Evolutionary conservation across 2,797 vertebrate species (phyloP).

Genomic region (Amphiprion clarkii): DNA sequence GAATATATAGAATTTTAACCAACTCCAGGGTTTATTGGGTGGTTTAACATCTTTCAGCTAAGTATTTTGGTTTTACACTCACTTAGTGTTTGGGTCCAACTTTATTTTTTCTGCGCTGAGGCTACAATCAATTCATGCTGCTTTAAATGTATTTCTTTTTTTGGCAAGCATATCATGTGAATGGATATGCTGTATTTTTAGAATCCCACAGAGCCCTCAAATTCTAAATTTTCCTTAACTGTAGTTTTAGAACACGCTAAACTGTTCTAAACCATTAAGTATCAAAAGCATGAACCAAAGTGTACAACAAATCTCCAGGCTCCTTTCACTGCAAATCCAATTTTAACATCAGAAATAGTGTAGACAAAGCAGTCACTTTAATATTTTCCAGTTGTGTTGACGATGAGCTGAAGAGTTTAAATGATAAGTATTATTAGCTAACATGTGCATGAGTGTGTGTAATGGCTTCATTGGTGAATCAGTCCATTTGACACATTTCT

Average conservation of each 20-base stretch:
- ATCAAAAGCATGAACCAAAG: no score
- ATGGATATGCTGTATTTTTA: no score
- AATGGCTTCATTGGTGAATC: not conserved
- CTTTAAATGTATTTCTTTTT: no score
- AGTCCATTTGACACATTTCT: constrained; percentile 13
- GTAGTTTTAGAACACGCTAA: no score
- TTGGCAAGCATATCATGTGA: no score
- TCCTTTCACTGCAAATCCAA: not conserved
- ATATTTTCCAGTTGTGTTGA: not conserved
- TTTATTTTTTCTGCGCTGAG: no score
- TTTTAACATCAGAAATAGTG: not conserved
- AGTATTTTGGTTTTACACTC: not conserved
- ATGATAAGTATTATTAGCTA: not conserved
- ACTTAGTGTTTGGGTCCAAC: not conserved
- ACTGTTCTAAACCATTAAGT: not conserved
- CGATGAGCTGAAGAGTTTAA: not conserved
- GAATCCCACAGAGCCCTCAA: no score
- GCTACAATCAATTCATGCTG: no score
- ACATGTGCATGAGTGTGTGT: not conserved
- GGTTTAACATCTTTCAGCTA: not conserved
- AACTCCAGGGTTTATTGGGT: not conserved
- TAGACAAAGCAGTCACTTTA: not conserved
- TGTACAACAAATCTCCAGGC: not conserved
- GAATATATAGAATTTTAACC: not conserved
- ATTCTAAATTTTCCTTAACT: no score